A percentile compares a stretch with the other conserved stretches of the same genome.
These are phyloP conservation scores for Sphenopsis melanotis DNA, from an alignment of 2,797 vertebrate species.

Conservation along the genomic window DNA sequence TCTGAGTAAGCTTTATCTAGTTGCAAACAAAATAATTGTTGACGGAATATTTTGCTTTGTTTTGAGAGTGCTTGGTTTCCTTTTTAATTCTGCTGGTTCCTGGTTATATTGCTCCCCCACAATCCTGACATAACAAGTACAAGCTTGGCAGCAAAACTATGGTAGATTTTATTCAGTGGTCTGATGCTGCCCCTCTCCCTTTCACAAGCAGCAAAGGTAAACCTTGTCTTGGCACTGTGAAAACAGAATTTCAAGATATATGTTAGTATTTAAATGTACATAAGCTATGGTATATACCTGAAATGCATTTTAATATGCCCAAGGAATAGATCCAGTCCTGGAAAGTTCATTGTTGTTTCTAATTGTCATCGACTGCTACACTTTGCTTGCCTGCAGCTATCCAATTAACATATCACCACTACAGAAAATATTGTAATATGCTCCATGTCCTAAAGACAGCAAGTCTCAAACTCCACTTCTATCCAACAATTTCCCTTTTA, in stretches of 20 bases:
- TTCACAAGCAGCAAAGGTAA: not conserved
- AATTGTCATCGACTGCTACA: constrained; percentile 74
- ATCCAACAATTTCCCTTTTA: constrained; percentile 24
- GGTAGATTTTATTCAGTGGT: not conserved
- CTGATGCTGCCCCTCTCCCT: not conserved
- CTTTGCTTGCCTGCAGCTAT: constrained; percentile 74
- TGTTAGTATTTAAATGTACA: not conserved
- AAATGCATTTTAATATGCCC: constrained; percentile 59
- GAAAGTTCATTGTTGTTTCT: constrained; percentile 67
- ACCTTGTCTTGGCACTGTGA: not conserved
- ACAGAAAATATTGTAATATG: constrained; percentile 66
- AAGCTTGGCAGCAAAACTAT: not conserved
- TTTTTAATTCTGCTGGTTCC: not conserved
- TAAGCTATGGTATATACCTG: constrained; percentile 32
- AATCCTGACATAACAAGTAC: not conserved
- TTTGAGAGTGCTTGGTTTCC: not conserved
- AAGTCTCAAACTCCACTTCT: constrained; percentile 19
- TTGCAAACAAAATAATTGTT: not conserved
- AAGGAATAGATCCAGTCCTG: constrained; percentile 38
- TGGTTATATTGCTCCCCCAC: not conserved
- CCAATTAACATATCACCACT: constrained; percentile 72
- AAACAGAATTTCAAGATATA: constrained; percentile 21
- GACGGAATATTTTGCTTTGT: not conserved
- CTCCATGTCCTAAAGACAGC: constrained; percentile 35
- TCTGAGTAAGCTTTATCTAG: not conserved